Conservation (phyloP, 2,113 vertebrate species). For the Nycticryphes semicollaris region DNA sequence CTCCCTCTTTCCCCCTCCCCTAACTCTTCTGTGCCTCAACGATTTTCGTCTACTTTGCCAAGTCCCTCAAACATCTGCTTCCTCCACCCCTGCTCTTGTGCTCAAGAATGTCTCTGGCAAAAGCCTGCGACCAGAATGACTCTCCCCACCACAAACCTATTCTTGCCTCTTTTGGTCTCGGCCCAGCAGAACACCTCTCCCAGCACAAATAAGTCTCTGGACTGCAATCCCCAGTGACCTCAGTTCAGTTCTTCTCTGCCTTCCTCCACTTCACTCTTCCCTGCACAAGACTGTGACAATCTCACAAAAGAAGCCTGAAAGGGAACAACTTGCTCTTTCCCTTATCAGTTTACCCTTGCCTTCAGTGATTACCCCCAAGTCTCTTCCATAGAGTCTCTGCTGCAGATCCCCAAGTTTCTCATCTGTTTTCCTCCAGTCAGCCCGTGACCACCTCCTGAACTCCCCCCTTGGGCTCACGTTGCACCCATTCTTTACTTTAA, state of each 20-base stretch:
- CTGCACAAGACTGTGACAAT: background rate
- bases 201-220: background rate
- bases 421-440: background rate
- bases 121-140: background rate
- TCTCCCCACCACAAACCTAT: background rate
- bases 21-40: background rate
- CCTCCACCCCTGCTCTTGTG: background rate
- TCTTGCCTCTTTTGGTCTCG: background rate
- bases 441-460: background rate
- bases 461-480: background rate
- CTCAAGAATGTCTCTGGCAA: constrained; percentile 36
- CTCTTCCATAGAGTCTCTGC: background rate
- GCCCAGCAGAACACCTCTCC: background rate
- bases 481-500: background rate
- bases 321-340: background rate
- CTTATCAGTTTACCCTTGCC: background rate
- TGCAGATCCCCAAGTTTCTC: background rate
- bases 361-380: background rate
- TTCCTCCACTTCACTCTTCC: background rate
- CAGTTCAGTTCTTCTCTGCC: background rate
- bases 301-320: background rate
- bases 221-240: background rate
- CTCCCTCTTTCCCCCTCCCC: background rate
- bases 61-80: constrained; percentile 47
- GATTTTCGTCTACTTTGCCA: constrained; percentile 43